Conservation (phyloP, 2,888 invertebrate species). For the Apamea sordens region DNA sequence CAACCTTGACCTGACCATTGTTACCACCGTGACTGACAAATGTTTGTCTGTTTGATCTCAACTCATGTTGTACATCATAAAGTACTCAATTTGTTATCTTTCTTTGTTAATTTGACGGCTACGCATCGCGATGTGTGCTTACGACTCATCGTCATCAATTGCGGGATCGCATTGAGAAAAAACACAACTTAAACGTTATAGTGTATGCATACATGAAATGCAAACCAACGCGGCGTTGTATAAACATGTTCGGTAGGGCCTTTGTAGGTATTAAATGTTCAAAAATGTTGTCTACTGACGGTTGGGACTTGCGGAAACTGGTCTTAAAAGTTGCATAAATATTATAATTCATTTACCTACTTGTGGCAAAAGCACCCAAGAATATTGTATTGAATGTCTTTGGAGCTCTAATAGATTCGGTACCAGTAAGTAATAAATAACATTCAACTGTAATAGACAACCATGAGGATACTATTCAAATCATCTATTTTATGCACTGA, state of each 20-base stretch:
- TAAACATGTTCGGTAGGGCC: neutral
- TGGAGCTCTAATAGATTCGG: neutral
- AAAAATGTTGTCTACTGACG: neutral
- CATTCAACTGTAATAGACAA: neutral
- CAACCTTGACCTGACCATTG: constrained; percentile 58
- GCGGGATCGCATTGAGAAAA: neutral
- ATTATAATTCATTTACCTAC: neutral
- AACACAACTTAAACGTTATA: constrained; percentile 13
- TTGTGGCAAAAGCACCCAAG: neutral
- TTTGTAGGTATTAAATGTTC: neutral
- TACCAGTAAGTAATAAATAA: neutral
- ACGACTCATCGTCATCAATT: constrained; percentile 21
- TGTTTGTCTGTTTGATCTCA: constrained; percentile 46
- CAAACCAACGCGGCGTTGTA: neutral
- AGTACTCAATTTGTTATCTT: constrained; percentile 44
- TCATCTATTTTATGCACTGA: neutral
- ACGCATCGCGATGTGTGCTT: constrained; percentile 16
- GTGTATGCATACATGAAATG: constrained; percentile 13
- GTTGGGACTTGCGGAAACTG: neutral
- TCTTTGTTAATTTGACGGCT: constrained; percentile 25
- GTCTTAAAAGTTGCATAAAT: neutral
- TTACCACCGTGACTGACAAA: constrained; percentile 45
- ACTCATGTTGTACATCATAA: constrained; percentile 25
- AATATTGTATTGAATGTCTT: neutral
- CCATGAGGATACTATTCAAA: neutral